phyloP scores from a whole-genome alignment of 1,140 invertebrate genomes.

The Trichogramma pretiosum region DNA sequence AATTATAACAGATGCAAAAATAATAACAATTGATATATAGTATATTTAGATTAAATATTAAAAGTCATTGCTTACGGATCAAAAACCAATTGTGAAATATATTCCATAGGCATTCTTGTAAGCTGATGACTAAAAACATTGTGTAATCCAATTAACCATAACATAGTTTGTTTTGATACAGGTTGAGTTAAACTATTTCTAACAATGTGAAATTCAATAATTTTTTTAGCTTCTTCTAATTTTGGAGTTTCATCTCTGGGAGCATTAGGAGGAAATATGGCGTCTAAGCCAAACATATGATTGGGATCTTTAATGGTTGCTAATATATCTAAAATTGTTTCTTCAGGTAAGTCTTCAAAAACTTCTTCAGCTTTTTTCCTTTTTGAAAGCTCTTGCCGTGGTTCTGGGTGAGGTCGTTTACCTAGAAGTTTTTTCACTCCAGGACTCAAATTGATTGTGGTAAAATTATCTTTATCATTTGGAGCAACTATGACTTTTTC shows the following conservation, averaged over 20 bases:
- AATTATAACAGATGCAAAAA: background rate
- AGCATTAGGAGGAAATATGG: conserved; percentile 72
- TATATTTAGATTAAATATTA: conserved; percentile 1
- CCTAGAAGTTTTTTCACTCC: conserved; percentile 44
- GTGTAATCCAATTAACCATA: conserved; percentile 88
- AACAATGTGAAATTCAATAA: conserved; percentile 90
- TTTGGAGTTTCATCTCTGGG: conserved; percentile 87
- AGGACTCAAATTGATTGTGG: conserved; percentile 57
- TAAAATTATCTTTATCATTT: conserved; percentile 58
- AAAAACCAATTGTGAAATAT: conserved; percentile 94
- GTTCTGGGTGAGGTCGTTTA: conserved; percentile 31
- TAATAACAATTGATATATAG: background rate
- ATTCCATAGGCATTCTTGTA: conserved; percentile 95
- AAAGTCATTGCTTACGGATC: conserved; percentile 68
- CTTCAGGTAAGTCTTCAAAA: conserved; percentile 55
- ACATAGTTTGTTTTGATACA: conserved; percentile 81
- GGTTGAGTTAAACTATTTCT: conserved; percentile 83
- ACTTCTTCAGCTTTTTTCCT: conserved; percentile 41
- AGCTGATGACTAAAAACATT: conserved; percentile 94
- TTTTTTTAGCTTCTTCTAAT: conserved; percentile 76
- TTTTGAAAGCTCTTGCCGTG: conserved; percentile 32
- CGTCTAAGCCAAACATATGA: conserved; percentile 74
- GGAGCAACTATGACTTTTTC: conserved; percentile 54
- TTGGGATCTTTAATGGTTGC: conserved; percentile 68
- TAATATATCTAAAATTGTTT: conserved; percentile 66